A percentile compares a stretch with the other conserved stretches of the same genome.
These are phyloP conservation scores for Martes martes DNA, from an alignment of 2,113 vertebrate genomes.

Conservation along the genomic window DNA sequence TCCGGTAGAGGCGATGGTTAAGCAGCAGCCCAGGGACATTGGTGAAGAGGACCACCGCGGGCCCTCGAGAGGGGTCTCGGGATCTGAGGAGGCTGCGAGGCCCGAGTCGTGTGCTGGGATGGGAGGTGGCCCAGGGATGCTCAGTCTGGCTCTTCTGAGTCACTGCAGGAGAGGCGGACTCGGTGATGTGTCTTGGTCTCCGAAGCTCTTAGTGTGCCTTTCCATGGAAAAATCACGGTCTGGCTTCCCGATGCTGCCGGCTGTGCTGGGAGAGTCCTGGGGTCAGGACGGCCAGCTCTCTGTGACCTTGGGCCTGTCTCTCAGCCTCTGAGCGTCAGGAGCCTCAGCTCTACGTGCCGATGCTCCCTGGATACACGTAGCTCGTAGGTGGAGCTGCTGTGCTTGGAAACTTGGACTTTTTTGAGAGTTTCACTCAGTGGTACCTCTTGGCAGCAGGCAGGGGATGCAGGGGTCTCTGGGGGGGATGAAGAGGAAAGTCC, in stretches of 20 bases:
- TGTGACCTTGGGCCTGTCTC: not conserved
- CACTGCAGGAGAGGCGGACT: not conserved
- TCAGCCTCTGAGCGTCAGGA: not conserved
- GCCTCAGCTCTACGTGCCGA: not conserved
- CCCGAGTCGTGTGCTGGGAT: not conserved
- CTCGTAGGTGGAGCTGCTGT: accelerated
- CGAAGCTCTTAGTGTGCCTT: not conserved
- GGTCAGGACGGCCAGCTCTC: not conserved
- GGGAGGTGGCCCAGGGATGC: not conserved
- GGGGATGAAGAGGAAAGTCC: not conserved
- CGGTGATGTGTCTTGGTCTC: not conserved
- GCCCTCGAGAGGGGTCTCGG: not conserved
- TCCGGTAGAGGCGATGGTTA: not conserved
- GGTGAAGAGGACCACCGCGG: not conserved
- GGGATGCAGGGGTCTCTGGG: not conserved
- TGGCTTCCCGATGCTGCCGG: not conserved
- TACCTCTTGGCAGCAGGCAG: not conserved
- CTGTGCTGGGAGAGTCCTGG: not conserved
- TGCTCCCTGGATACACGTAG: not conserved
- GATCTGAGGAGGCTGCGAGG: not conserved
- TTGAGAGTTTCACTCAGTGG: not conserved
- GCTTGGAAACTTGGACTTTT: not conserved
- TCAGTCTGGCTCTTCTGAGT: not conserved
- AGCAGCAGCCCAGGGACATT: not conserved
- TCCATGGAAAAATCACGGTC: not conserved